Conservation (phyloP, 2,113 vertebrate genomes). For the Rousettus leschenaultii region DNA sequence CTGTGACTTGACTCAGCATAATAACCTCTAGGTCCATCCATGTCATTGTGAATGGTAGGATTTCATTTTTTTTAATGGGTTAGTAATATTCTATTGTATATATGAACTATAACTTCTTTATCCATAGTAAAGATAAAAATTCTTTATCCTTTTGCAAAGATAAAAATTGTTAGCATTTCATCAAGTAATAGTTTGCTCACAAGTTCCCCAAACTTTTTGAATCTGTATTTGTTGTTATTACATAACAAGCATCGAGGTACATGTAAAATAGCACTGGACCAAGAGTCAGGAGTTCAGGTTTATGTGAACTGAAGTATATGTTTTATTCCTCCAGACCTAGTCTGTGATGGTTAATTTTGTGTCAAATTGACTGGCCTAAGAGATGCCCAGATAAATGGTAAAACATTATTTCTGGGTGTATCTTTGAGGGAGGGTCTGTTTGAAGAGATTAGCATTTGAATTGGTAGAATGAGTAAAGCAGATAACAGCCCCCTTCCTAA, state of each 20-base stretch:
- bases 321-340: not conserved
- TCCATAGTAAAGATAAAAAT: no score
- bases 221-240: not conserved
- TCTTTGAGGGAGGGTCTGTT: not conserved
- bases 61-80: no score
- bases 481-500: not conserved
- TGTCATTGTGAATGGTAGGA: no score
- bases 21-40: no score
- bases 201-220: not conserved
- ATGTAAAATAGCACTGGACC: not conserved
- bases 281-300: not conserved
- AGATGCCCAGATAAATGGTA: not conserved
- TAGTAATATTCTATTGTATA: no score
- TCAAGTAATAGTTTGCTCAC: not conserved
- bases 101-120: no score
- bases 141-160: not conserved
- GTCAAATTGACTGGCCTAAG: not conserved
- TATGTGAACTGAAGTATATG: not conserved
- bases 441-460: not conserved
- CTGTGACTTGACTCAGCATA: no score
- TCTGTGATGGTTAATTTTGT: not conserved
- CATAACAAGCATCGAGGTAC: not conserved
- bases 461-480: not conserved
- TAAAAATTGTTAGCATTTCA: slow-evolving; percentile 12
- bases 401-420: not conserved